Evolutionary conservation across 35 echinoderm and acorn worm genomes (phyloP).

Genomic region (Heliocidaris erythrogramma): DNA sequence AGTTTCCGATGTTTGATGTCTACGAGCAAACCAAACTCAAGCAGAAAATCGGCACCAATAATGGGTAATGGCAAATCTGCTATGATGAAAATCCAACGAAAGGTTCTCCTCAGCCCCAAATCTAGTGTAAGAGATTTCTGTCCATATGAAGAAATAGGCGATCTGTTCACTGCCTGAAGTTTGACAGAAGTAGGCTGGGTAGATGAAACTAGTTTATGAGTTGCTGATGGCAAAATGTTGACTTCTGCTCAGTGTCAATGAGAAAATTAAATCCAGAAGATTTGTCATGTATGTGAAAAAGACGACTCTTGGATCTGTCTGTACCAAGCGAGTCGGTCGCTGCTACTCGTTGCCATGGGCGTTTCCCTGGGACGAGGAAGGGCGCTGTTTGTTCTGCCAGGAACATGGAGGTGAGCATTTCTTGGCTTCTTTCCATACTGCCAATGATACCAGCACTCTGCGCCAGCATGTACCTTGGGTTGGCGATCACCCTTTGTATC

Average conservation of each 20-base stretch:
- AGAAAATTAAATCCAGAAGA: not conserved
- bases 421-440: not conserved
- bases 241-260: conserved; percentile 25
- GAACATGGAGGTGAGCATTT: not conserved
- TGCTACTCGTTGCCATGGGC: conserved; percentile 5
- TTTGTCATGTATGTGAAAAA: not conserved
- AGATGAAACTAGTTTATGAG: not conserved
- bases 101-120: conserved; percentile 40
- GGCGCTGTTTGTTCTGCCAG: not conserved
- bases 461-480: not conserved
- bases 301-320: not conserved
- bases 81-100: conserved; percentile 53
- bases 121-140: conserved; percentile 47
- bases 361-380: conserved; percentile 13
- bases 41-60: conserved; percentile 51
- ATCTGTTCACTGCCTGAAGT: conserved; percentile 55
- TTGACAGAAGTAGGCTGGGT: not conserved
- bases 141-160: conserved; percentile 49
- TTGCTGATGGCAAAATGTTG: not conserved
- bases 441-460: conserved; percentile 28
- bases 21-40: not conserved
- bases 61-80: conserved; percentile 50
- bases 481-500: not conserved
- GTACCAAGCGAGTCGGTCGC: not conserved
- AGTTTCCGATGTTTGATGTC: not conserved